Evolutionary conservation across 2,888 invertebrate genomes (phyloP).

Genomic region (Agrochola lota): DNA sequence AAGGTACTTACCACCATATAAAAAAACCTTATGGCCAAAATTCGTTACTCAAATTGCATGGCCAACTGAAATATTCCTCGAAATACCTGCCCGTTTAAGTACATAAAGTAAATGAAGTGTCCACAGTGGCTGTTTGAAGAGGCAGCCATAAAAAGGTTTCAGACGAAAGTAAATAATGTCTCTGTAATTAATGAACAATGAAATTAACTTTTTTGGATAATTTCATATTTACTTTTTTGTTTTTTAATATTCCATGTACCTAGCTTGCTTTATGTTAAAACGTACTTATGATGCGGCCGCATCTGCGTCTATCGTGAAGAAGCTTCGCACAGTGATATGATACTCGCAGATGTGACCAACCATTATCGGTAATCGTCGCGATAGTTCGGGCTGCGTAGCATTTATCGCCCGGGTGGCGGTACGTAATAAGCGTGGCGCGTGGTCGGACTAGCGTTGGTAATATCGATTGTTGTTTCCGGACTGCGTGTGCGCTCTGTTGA

Average conservation of each 20-base stretch:
- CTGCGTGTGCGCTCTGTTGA: too few species aligned
- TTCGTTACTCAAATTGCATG: constrained; percentile 19
- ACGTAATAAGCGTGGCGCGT: too few species aligned
- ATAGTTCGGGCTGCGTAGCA: too few species aligned
- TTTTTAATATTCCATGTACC: constrained; percentile 25
- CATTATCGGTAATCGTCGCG: too few species aligned
- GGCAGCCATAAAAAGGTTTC: constrained; percentile 59
- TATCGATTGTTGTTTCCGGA: too few species aligned
- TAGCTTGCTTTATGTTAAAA: constrained; percentile 11
- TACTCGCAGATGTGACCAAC: too few species aligned
- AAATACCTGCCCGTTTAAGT: constrained; percentile 41
- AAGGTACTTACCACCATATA: not conserved
- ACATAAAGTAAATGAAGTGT: constrained; percentile 61
- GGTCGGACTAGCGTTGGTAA: too few species aligned
- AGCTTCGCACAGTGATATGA: too few species aligned
- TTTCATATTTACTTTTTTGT: constrained; percentile 39
- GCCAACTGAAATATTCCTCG: constrained; percentile 30
- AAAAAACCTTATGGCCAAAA: not conserved
- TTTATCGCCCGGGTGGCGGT: too few species aligned
- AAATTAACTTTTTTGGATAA: constrained; percentile 54
- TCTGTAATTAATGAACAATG: constrained; percentile 57
- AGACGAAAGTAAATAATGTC: constrained; percentile 61
- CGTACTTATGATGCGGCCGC: not conserved
- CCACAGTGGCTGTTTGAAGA: constrained; percentile 58
- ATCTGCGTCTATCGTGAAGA: too few species aligned